Evolutionary conservation across 2,888 invertebrate genomes (phyloP).

Genomic region (Chesias legatella): DNA sequence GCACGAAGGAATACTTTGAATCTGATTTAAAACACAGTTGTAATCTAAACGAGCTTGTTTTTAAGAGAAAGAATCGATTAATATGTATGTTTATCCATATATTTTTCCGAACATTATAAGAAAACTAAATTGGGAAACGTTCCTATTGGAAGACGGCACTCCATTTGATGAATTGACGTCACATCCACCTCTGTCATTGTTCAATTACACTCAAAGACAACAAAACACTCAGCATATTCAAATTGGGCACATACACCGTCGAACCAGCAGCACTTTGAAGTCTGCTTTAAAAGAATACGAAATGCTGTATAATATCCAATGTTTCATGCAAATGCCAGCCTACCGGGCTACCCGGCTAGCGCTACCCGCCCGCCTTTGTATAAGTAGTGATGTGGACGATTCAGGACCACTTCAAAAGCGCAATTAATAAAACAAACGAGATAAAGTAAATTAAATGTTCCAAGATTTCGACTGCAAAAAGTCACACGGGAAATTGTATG

Average conservation of each 20-base stretch:
- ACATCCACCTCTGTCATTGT: constrained; percentile 6
- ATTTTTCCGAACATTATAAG: background rate
- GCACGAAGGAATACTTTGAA: no score
- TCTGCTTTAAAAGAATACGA: constrained; percentile 47
- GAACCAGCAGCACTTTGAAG: constrained; percentile 31
- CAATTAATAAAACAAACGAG: no score
- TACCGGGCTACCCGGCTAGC: constrained; percentile 26
- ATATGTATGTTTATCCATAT: background rate
- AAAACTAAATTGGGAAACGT: background rate
- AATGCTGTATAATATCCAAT: constrained; percentile 39
- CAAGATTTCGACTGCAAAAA: no score
- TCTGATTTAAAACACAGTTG: no score
- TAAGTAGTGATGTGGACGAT: background rate
- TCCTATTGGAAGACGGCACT: background rate
- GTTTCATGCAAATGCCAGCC: constrained; percentile 46
- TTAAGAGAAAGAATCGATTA: no score
- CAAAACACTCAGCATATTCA: constrained; percentile 22
- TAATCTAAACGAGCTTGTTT: no score
- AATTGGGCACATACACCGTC: constrained; percentile 22
- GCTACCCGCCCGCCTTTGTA: no score
- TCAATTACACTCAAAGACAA: constrained; percentile 11
- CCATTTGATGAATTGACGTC: constrained; percentile 1
- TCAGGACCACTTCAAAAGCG: no score
- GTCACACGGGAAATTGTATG: no score
- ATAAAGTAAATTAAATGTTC: no score